phyloP scores from a whole-genome alignment of 2,888 invertebrate species.

The Lacanobia wlatinum region DNA sequence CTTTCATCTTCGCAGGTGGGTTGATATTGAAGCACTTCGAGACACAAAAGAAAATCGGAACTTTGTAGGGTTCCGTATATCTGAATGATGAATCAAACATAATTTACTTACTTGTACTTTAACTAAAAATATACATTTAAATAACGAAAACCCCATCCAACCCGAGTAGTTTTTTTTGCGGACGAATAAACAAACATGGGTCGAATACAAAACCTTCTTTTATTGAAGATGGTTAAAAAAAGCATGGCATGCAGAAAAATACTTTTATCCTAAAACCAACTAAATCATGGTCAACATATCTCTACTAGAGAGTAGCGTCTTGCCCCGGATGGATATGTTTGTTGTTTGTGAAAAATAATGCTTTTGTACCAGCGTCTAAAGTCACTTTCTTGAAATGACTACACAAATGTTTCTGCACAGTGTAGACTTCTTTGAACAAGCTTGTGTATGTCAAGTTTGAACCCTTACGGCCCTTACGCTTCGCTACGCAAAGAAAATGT shows the following conservation, averaged over 20 bases:
- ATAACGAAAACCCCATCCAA: neutral
- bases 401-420: conserved; percentile 54
- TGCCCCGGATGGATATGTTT: conserved; percentile 71
- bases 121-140: no score
- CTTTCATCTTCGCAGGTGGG: no score
- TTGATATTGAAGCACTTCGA: neutral
- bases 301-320: conserved; percentile 62
- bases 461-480: conserved; percentile 9
- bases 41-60: neutral
- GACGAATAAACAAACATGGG: no score
- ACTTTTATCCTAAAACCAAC: conserved; percentile 12
- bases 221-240: neutral
- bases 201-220: no score
- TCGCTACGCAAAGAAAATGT: conserved; percentile 11
- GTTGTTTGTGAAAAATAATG: conserved; percentile 70
- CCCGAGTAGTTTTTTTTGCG: neutral
- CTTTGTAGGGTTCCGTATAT: neutral
- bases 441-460: conserved; percentile 45
- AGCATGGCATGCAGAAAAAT: neutral
- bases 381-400: conserved; percentile 64
- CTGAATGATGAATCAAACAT: no score
- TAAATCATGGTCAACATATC: conserved; percentile 38
- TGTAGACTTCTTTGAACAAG: conserved; percentile 48
- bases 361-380: conserved; percentile 70
- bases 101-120: no score